These are phyloP conservation scores for Tipula lateralis DNA, from an alignment of 2,888 invertebrate species.

Conservation along the genomic window DNA sequence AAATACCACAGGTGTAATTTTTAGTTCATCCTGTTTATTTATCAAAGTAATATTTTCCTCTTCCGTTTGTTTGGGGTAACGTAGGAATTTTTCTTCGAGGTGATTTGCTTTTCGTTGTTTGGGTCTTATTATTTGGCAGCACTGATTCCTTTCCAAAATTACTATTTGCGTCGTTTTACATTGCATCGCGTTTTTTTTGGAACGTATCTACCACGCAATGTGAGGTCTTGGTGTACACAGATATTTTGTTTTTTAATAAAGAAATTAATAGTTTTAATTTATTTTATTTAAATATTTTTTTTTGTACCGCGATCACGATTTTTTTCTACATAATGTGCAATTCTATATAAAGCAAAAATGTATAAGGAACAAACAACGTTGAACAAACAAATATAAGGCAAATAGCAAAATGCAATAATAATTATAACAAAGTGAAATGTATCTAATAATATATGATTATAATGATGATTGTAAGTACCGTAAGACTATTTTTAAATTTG, in stretches of 20 bases:
- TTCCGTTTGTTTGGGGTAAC: too few relatives aligned
- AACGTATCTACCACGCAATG: too few relatives aligned
- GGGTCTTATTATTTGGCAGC: too few relatives aligned
- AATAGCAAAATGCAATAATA: neutral
- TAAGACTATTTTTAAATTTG: slow-evolving; percentile 19
- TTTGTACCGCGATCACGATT: slow-evolving; percentile 14
- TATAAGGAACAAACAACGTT: slow-evolving; percentile 2
- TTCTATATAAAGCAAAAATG: neutral
- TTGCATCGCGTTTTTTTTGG: too few relatives aligned
- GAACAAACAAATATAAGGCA: neutral
- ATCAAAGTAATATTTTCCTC: too few relatives aligned
- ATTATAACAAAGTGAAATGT: slow-evolving; percentile 24
- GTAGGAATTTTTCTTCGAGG: too few relatives aligned
- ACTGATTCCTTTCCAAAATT: too few relatives aligned
- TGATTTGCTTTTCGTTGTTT: too few relatives aligned
- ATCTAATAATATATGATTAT: slow-evolving; percentile 24
- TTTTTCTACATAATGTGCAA: neutral
- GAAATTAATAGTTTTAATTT: slow-evolving; percentile 24
- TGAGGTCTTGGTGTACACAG: too few relatives aligned
- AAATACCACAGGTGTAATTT: too few relatives aligned
- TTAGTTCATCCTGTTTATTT: too few relatives aligned
- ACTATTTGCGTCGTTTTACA: too few relatives aligned
- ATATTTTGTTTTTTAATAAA: neutral
- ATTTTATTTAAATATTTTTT: neutral
- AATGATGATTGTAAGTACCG: slow-evolving; percentile 24